A percentile compares a stretch with the other conserved stretches of the same genome.
Conservation (phyloP, 1,140 invertebrate genomes). For the Hetaerina americana region DNA sequence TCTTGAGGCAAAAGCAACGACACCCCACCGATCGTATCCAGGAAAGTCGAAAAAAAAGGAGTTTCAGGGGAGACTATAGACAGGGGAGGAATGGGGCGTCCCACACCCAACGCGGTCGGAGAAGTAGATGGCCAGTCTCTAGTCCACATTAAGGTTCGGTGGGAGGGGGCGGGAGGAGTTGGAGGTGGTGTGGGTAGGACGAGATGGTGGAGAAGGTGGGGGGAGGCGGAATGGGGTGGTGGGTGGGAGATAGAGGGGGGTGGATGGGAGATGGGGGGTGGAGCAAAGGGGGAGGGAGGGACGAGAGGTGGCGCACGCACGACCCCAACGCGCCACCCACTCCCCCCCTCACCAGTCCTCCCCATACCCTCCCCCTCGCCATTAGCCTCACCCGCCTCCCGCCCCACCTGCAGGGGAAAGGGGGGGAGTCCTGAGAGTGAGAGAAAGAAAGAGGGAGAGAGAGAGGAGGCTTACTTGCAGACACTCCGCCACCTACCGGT, state of each 20-base stretch:
- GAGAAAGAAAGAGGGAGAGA: too few species aligned
- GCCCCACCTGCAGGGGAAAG: not conserved
- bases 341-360: not conserved
- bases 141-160: not conserved
- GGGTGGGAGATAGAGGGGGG: not conserved
- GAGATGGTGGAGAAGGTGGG: too few species aligned
- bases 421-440: too few species aligned
- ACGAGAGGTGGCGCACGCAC: not conserved
- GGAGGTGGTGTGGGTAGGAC: not conserved
- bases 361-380: too few species aligned
- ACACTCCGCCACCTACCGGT: not conserved
- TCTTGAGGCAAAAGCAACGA: too few species aligned
- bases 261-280: not conserved
- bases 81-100: not conserved
- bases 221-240: too few species aligned
- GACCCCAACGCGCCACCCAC: not conserved
- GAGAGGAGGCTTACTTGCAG: not conserved
- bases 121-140: not conserved
- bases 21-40: not conserved
- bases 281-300: not conserved
- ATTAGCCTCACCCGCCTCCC: not conserved
- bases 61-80: not conserved
- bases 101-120: not conserved
- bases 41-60: not conserved
- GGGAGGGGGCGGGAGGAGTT: not conserved